A percentile compares a stretch with the other conserved stretches of the same genome.
These are phyloP conservation scores for Chaetura pelagica DNA, from an alignment of 2,113 vertebrate species.

Conservation along the genomic window DNA sequence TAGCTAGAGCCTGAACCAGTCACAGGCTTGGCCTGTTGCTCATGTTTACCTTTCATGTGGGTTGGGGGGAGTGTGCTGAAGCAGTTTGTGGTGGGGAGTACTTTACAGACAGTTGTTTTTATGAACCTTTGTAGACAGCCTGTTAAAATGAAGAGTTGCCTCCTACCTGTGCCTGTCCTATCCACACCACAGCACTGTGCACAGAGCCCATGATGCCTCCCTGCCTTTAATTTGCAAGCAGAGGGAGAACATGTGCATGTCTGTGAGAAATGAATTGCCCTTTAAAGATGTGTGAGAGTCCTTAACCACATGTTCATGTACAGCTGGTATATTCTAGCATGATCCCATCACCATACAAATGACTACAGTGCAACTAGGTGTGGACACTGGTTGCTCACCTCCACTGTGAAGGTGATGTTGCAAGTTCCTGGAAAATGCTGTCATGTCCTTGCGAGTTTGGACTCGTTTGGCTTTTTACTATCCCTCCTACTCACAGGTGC, in stretches of 20 bases:
- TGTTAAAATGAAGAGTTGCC: background rate
- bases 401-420: constrained; percentile 31
- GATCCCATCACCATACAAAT: background rate
- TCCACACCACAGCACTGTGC: background rate
- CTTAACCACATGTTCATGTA: background rate
- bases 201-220: background rate
- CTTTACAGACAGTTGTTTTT: background rate
- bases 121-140: background rate
- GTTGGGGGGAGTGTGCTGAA: background rate
- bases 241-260: background rate
- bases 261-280: background rate
- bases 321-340: background rate
- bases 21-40: background rate
- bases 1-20: background rate
- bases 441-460: constrained; percentile 24
- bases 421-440: constrained; percentile 57
- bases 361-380: constrained; percentile 17
- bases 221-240: background rate
- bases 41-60: background rate
- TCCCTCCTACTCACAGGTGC: background rate
- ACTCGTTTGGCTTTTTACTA: background rate
- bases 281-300: background rate
- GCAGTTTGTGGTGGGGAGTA: background rate
- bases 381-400: constrained; percentile 27
- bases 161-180: background rate